These are phyloP conservation scores for Camponotus vicinus DNA, from an alignment of 1,140 invertebrate species.

Conservation along the genomic window DNA sequence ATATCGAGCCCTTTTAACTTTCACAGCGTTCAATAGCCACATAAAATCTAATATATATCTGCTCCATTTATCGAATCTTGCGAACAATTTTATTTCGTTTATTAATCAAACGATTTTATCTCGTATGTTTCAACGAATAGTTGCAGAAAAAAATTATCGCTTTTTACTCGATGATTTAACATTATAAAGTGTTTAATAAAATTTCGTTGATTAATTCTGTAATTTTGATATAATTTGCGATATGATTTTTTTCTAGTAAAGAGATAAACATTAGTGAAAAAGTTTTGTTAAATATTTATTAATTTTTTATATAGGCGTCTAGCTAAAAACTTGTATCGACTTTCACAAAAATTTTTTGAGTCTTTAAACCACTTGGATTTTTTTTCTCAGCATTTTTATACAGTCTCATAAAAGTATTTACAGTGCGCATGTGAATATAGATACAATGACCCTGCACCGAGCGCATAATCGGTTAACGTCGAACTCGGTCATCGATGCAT, in stretches of 20 bases:
- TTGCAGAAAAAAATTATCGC: neutral
- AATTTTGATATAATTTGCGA: too few relatives aligned
- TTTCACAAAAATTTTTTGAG: neutral
- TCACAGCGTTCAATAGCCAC: neutral
- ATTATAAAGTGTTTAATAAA: too few relatives aligned
- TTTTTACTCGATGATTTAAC: neutral
- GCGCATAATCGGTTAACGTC: slow-evolving; percentile 37
- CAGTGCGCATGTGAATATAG: neutral
- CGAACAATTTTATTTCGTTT: too few relatives aligned
- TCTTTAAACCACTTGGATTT: neutral
- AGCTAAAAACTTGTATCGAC: neutral
- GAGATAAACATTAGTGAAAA: too few relatives aligned
- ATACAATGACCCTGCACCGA: slow-evolving; percentile 13
- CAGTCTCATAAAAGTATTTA: neutral
- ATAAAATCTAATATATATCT: slow-evolving; percentile 14
- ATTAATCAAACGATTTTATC: neutral
- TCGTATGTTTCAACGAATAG: neutral
- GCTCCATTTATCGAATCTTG: neutral
- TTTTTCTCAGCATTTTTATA: neutral
- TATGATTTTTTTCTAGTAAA: neutral
- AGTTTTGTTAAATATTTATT: neutral
- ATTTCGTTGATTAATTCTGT: too few relatives aligned
- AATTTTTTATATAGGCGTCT: neutral
- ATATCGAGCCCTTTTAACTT: slow-evolving; percentile 13
- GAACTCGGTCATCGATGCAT: slow-evolving; percentile 54